Conservation (phyloP, 2,113 vertebrate species). For the Brevimyrus niger region DNA sequence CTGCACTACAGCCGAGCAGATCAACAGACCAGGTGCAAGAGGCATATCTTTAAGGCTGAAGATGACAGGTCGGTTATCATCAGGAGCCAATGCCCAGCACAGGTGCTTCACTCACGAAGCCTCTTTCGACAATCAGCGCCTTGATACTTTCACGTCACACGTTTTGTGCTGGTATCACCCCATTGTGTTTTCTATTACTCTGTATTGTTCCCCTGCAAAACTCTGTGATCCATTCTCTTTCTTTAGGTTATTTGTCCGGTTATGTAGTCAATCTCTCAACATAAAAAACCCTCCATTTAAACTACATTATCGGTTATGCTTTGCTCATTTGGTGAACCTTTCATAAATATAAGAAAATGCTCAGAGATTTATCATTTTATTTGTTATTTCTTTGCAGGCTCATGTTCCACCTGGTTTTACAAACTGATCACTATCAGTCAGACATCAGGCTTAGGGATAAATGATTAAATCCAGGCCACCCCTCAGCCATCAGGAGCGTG, state of each 20-base stretch:
- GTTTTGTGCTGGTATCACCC: neutral
- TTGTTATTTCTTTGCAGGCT: neutral
- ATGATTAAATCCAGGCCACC: neutral
- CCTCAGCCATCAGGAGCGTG: too few relatives aligned
- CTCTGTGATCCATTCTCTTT: neutral
- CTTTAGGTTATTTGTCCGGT: neutral
- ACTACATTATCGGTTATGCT: neutral
- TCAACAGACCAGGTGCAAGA: neutral
- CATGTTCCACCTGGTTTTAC: neutral
- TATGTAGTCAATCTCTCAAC: neutral
- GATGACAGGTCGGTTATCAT: neutral
- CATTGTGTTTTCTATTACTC: neutral
- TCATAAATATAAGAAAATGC: too few relatives aligned
- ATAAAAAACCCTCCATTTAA: neutral
- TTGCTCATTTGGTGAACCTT: neutral
- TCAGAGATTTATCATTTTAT: neutral
- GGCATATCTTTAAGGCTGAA: neutral
- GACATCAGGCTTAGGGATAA: neutral
- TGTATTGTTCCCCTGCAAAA: neutral
- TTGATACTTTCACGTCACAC: neutral
- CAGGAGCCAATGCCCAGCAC: neutral
- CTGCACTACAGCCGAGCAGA: neutral
- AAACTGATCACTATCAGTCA: neutral
- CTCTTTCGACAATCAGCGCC: neutral
- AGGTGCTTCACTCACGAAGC: neutral